Evolutionary conservation across 2,888 invertebrate genomes (phyloP).

Genomic region (Hypsopygia costalis): DNA sequence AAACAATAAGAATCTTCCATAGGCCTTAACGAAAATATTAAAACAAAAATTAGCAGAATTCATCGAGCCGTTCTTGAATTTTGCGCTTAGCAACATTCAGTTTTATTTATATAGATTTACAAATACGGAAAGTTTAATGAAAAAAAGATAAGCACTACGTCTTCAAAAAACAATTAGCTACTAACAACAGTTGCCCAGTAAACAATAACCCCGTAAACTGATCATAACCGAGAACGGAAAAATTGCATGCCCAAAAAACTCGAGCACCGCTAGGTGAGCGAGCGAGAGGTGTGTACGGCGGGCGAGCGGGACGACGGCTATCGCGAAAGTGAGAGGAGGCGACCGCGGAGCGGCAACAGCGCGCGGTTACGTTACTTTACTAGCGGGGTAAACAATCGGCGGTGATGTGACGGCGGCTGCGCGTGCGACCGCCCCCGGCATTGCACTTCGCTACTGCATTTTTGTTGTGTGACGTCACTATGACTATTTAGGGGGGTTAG

Average conservation of each 20-base stretch:
- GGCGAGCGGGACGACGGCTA: constrained; percentile 39
- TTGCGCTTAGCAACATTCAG: too few species aligned
- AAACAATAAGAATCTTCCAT: too few species aligned
- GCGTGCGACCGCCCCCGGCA: constrained; percentile 65
- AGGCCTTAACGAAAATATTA: too few species aligned
- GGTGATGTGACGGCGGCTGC: constrained; percentile 62
- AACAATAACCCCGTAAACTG: constrained; percentile 58
- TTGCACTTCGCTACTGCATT: constrained; percentile 71
- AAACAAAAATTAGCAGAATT: too few species aligned
- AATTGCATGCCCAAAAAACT: constrained; percentile 75
- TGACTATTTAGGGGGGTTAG: constrained; percentile 21
- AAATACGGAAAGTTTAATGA: too few species aligned
- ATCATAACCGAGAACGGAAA: constrained; percentile 66
- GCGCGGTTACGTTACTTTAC: constrained; percentile 70
- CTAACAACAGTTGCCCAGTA: constrained; percentile 40
- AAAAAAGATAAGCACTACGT: too few species aligned
- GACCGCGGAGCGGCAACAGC: constrained; percentile 67
- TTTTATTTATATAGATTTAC: too few species aligned
- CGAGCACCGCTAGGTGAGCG: constrained; percentile 72
- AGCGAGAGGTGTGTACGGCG: constrained; percentile 43
- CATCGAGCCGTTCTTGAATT: too few species aligned
- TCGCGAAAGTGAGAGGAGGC: constrained; percentile 79
- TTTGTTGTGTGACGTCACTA: constrained; percentile 61
- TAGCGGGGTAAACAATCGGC: constrained; percentile 75
- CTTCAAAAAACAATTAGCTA: constrained; percentile 16